A percentile compares a stretch with the other conserved stretches of the same genome.
Conservation (phyloP, 2,113 vertebrate genomes). For the Myotis davidii region DNA sequence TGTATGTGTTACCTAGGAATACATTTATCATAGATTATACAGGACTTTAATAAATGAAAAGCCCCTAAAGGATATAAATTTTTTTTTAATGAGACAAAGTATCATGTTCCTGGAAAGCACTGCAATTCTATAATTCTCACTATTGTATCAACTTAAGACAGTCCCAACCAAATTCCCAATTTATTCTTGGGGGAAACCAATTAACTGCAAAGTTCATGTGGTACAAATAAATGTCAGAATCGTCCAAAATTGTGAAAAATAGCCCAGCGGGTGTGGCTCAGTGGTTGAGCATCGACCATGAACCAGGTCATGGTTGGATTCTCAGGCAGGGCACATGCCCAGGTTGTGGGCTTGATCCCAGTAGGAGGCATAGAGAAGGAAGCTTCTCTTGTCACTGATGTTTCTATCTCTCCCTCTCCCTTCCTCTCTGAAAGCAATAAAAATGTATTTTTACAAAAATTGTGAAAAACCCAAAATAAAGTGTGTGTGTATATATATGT, state of each 20-base stretch:
- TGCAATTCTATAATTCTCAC: slow-evolving; percentile 4
- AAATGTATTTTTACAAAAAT: not conserved
- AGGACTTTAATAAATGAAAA: slow-evolving; percentile 52
- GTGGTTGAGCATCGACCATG: too few relatives aligned
- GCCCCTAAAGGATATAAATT: slow-evolving; percentile 13
- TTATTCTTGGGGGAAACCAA: not conserved
- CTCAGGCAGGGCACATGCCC: too few relatives aligned
- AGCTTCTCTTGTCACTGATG: too few relatives aligned
- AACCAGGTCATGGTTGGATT: too few relatives aligned
- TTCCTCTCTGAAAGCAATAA: too few relatives aligned
- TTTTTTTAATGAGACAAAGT: not conserved
- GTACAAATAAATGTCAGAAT: slow-evolving; percentile 58
- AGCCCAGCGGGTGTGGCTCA: too few relatives aligned
- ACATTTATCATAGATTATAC: slow-evolving; percentile 44
- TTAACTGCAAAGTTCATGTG: slow-evolving; percentile 11
- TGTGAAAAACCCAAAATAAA: slow-evolving; percentile 3
- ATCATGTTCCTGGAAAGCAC: slow-evolving; percentile 40
- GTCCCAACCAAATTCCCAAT: slow-evolving; percentile 39
- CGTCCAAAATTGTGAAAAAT: not conserved
- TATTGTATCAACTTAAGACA: slow-evolving; percentile 38
- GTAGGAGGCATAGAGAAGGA: too few relatives aligned
- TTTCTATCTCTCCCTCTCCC: too few relatives aligned
- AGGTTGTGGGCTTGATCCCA: too few relatives aligned
- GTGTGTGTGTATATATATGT: not conserved
- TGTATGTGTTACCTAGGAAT: not conserved